A percentile compares a stretch with the other conserved stretches of the same genome.
Evolutionary conservation across 2,113 vertebrate species (phyloP).

Genomic region (Zapus hudsonius): DNA sequence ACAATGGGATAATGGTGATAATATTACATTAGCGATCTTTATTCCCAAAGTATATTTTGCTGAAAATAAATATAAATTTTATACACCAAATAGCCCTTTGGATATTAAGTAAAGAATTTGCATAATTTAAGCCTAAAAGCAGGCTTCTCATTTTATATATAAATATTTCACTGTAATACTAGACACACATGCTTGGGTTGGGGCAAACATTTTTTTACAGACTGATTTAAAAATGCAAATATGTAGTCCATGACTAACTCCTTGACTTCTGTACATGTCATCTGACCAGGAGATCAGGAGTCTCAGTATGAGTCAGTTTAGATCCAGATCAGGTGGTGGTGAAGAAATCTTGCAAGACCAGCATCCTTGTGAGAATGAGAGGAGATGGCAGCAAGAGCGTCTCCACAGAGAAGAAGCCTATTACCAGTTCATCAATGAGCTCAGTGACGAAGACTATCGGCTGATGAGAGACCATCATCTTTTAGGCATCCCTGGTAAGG

Average conservation of each 20-base stretch:
- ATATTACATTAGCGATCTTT: conserved; percentile 26
- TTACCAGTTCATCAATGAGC: conserved; percentile 97
- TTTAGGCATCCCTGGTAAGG: conserved; percentile 95
- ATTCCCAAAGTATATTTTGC: conserved; percentile 43
- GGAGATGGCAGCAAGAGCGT: conserved; percentile 93
- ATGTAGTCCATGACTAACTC: background rate
- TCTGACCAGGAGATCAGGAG: conserved; percentile 68
- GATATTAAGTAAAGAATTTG: conserved; percentile 7
- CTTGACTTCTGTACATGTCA: conserved; percentile 62
- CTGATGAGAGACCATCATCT: conserved; percentile 97
- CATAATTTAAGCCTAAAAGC: conserved; percentile 20
- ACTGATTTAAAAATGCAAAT: conserved; percentile 14
- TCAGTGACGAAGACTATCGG: conserved; percentile 96
- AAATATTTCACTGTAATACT: background rate
- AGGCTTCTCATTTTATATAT: background rate
- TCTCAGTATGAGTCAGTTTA: conserved; percentile 82
- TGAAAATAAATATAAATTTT: conserved; percentile 22
- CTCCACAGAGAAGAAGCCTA: conserved; percentile 96
- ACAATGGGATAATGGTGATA: background rate
- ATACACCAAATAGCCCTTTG: background rate
- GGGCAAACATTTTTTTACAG: background rate
- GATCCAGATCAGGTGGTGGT: conserved; percentile 65
- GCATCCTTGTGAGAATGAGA: conserved; percentile 85
- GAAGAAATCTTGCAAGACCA: conserved; percentile 66
- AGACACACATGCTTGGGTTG: conserved; percentile 1